Evolutionary conservation across 2,113 vertebrate species (phyloP).

Genomic region (Rhineura floridana): DNA sequence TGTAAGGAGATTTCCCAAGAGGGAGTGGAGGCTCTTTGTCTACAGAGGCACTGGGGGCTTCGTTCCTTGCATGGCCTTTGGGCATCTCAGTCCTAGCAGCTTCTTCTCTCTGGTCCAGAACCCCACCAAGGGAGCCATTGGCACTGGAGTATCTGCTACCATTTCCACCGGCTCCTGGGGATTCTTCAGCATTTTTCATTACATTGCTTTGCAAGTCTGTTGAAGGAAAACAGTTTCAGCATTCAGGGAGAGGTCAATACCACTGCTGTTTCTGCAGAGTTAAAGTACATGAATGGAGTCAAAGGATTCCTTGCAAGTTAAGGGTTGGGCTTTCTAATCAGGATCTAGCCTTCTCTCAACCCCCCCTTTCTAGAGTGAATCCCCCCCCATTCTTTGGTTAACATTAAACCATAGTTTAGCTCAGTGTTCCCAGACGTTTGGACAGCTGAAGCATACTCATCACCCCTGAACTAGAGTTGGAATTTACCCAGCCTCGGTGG

Average conservation of each 20-base stretch:
- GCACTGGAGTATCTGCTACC: constrained; percentile 8
- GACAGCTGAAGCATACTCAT: not conserved
- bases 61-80: not conserved
- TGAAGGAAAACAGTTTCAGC: constrained; percentile 49
- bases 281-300: not conserved
- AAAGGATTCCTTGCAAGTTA: not conserved
- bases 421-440: not conserved
- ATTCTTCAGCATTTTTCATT: constrained; percentile 45
- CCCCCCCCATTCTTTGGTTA: not conserved
- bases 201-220: constrained; percentile 73
- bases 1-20: not conserved
- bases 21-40: accelerated
- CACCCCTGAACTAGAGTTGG: too few relatives aligned
- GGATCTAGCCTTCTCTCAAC: not conserved
- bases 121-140: not conserved
- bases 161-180: constrained; percentile 6
- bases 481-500: too few relatives aligned
- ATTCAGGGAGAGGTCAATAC: not conserved
- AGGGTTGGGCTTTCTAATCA: not conserved
- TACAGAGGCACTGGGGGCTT: accelerated
- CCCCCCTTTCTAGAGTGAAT: not conserved
- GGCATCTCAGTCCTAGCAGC: not conserved
- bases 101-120: not conserved
- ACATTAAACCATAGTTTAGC: not conserved
- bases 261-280: not conserved